Evolutionary conservation across 2,113 vertebrate genomes (phyloP).

Genomic region (Ageneiosus marmoratus): DNA sequence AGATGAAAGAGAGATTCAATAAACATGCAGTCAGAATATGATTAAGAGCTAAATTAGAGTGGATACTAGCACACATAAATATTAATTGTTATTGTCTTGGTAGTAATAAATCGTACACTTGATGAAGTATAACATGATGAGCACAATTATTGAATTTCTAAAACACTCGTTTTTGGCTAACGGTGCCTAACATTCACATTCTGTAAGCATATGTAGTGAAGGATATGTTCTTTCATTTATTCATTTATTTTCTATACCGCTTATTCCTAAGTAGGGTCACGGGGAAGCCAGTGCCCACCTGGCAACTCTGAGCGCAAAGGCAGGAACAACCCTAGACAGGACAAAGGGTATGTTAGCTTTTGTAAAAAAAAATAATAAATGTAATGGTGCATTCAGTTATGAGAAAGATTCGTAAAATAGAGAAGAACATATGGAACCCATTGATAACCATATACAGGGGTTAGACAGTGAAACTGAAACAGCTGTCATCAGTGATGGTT

Average conservation of each 20-base stretch:
- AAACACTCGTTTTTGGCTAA: neutral
- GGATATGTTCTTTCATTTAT: no score
- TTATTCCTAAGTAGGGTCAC: no score
- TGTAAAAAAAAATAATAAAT: no score
- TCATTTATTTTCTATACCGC: no score
- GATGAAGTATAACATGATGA: neutral
- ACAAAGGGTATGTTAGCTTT: neutral
- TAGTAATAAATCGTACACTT: slow-evolving; percentile 4
- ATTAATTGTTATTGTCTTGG: neutral
- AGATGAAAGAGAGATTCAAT: slow-evolving; percentile 24
- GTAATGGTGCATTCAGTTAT: neutral
- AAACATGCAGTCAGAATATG: slow-evolving; percentile 27
- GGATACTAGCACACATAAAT: slow-evolving; percentile 5
- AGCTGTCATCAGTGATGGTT: no score
- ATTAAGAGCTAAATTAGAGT: slow-evolving; percentile 31
- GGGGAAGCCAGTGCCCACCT: no score
- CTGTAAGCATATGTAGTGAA: neutral
- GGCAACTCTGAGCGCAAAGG: no score
- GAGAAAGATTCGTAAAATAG: neutral
- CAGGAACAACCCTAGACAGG: no score
- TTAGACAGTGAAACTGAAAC: no score
- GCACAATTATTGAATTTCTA: neutral
- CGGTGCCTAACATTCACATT: neutral
- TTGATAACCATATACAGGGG: no score
- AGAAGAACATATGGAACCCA: neutral